Conservation (phyloP, 2,888 invertebrate species). For the Xestoiulus laeticollis region DNA sequence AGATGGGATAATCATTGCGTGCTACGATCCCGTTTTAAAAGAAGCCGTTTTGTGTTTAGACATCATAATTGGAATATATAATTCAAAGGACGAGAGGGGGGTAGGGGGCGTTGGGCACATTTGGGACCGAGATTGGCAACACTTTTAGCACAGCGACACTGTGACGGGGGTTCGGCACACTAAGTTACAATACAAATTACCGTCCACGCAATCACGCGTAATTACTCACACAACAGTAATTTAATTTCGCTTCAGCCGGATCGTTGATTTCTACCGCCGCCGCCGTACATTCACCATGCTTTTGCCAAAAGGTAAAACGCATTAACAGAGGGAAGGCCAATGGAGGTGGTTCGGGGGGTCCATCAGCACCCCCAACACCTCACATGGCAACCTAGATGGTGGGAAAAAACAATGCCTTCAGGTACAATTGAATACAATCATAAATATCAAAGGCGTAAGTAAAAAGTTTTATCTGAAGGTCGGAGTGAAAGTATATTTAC, state of each 20-base stretch:
- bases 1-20: slow-evolving; percentile 4
- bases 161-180: slow-evolving; percentile 15
- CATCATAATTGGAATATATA: slow-evolving; percentile 49
- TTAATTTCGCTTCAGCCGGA: slow-evolving; percentile 40
- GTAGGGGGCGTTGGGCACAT: not conserved
- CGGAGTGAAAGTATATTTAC: no score
- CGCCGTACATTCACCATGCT: not conserved
- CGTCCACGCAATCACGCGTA: slow-evolving; percentile 46
- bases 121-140: not conserved
- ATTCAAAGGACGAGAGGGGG: slow-evolving; percentile 13
- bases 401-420: no score
- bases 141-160: not conserved
- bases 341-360: not conserved
- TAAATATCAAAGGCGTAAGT: no score
- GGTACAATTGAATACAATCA: no score
- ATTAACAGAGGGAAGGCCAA: not conserved
- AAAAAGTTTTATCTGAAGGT: no score
- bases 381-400: no score
- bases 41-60: slow-evolving; percentile 40
- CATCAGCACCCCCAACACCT: not conserved
- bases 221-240: slow-evolving; percentile 48
- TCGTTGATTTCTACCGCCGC: slow-evolving; percentile 6
- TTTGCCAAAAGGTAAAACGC: slow-evolving; percentile 34
- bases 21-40: slow-evolving; percentile 45
- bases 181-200: slow-evolving; percentile 46